A percentile compares a stretch with the other conserved stretches of the same genome.
Conservation (phyloP, 2,797 vertebrate species). For the Acipenser ruthenus region DNA sequence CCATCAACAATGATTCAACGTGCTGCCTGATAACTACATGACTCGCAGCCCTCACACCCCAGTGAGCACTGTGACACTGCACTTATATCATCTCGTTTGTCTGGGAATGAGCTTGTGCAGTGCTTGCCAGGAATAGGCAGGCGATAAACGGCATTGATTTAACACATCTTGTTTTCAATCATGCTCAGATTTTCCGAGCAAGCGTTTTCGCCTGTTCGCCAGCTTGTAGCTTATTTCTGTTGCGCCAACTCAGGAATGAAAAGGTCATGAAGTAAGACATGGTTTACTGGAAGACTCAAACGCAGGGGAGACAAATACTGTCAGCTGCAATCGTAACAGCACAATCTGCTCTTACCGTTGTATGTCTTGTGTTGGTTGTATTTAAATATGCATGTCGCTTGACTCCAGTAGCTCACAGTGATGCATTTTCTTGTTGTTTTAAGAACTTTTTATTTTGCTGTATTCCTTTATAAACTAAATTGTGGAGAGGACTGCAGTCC, state of each 20-base stretch:
- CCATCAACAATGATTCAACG: constrained; percentile 22
- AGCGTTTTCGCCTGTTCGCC: constrained; percentile 69
- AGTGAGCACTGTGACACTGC: constrained; percentile 60
- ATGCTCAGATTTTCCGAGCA: constrained; percentile 76
- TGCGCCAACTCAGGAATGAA: constrained; percentile 77
- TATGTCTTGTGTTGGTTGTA: too few relatives aligned
- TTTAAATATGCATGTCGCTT: too few relatives aligned
- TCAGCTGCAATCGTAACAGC: constrained; percentile 68
- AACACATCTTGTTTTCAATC: constrained; percentile 80
- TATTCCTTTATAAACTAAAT: too few relatives aligned
- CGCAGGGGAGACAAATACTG: constrained; percentile 73
- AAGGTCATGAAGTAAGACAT: constrained; percentile 78
- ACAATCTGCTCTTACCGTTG: constrained; percentile 43
- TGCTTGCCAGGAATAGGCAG: constrained; percentile 71
- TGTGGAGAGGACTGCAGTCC: too few relatives aligned
- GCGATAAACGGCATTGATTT: constrained; percentile 79
- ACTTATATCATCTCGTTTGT: constrained; percentile 69
- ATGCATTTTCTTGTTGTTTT: too few relatives aligned
- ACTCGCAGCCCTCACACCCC: constrained; percentile 58
- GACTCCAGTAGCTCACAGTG: too few relatives aligned
- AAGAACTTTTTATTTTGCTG: too few relatives aligned
- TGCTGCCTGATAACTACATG: constrained; percentile 63
- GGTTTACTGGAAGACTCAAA: constrained; percentile 72
- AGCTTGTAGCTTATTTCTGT: constrained; percentile 76
- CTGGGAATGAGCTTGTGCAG: constrained; percentile 71